Conservation (phyloP, 2,113 vertebrate species). For the Otis tarda region DNA sequence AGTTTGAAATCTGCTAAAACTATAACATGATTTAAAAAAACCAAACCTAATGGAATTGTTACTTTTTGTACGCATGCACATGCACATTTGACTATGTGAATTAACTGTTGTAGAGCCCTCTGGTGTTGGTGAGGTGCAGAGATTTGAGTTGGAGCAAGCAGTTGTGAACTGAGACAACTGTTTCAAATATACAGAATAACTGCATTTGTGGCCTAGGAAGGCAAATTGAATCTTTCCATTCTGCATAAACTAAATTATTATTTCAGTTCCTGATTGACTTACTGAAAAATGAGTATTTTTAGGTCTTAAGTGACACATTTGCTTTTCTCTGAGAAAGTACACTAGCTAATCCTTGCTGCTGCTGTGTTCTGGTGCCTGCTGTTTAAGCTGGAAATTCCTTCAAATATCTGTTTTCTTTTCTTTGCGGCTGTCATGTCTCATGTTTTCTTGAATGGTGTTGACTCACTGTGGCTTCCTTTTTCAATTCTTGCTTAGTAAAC, state of each 20-base stretch:
- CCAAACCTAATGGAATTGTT: not conserved
- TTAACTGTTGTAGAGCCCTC: not conserved
- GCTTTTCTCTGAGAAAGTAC: not conserved
- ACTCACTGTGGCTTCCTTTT: not conserved
- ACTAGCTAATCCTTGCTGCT: not conserved
- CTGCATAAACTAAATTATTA: not conserved
- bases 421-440: not conserved
- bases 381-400: slow-evolving; percentile 20
- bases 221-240: not conserved
- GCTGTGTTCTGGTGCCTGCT: not conserved
- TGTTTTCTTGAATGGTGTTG: not conserved
- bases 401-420: not conserved
- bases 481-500: not conserved
- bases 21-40: fast-evolving
- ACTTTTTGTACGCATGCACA: not conserved
- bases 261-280: not conserved
- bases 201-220: not conserved
- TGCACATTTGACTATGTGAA: not conserved
- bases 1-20: not conserved
- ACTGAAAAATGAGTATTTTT: not conserved
- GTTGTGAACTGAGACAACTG: not conserved
- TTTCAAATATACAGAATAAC: not conserved
- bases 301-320: not conserved
- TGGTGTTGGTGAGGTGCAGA: not conserved
- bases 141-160: not conserved